phyloP scores from a whole-genome alignment of 2,113 vertebrate species.

The Nothocercus nigrocapillus region DNA sequence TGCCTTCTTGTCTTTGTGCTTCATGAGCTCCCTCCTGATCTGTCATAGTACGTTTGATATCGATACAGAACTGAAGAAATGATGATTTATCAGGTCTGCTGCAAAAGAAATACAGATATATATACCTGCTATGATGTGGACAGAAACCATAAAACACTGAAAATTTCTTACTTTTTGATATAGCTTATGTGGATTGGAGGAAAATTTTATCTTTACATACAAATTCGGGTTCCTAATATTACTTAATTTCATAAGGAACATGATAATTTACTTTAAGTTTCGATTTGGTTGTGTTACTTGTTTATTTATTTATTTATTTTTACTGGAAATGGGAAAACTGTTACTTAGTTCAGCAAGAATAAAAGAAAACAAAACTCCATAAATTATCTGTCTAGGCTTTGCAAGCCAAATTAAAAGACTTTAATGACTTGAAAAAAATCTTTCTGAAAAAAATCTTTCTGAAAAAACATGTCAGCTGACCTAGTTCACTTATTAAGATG shows the following conservation, averaged over 20 bases:
- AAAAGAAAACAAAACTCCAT: background rate
- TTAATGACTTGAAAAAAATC: background rate
- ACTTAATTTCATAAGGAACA: background rate
- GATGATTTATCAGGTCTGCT: background rate
- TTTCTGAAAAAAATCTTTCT: background rate
- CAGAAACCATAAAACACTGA: background rate
- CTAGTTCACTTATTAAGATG: slow-evolving; percentile 14
- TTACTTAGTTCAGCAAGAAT: background rate
- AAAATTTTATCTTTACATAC: background rate
- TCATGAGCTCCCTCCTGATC: background rate
- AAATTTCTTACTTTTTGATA: background rate
- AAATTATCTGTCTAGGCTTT: background rate
- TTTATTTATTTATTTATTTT: background rate
- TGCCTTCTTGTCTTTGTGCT: background rate
- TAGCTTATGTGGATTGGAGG: background rate
- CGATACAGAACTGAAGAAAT: background rate
- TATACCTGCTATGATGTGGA: background rate
- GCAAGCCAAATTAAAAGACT: background rate
- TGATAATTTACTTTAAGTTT: background rate
- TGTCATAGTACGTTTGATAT: background rate
- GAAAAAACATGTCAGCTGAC: background rate
- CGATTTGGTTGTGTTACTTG: background rate
- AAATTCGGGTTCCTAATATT: background rate
- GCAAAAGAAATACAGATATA: background rate
- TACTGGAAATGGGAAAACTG: background rate